Evolutionary conservation across 2,888 invertebrate genomes (phyloP).

Genomic region (Napeogenes inachia): DNA sequence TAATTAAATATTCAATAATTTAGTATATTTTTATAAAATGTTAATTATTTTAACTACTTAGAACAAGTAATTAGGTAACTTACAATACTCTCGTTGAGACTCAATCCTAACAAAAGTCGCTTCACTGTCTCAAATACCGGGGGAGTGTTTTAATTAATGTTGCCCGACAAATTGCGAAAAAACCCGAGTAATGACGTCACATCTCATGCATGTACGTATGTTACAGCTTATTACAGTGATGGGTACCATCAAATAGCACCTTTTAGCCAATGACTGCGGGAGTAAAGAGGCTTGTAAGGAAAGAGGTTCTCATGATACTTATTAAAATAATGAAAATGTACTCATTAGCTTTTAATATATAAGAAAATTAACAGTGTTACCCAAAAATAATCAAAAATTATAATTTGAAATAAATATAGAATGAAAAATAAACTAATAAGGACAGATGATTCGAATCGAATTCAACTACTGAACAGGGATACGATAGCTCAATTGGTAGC

Average conservation of each 20-base stretch:
- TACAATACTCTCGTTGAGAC: conserved; percentile 35
- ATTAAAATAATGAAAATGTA: conserved; percentile 18
- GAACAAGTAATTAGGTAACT: neutral
- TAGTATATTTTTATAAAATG: no score
- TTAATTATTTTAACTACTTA: neutral
- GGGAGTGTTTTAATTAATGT: conserved; percentile 68
- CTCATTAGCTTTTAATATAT: neutral
- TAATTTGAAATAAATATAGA: neutral
- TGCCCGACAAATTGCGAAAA: conserved; percentile 63
- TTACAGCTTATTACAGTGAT: conserved; percentile 62
- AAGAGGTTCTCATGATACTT: conserved; percentile 29
- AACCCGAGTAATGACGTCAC: conserved; percentile 55
- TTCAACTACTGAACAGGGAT: no score
- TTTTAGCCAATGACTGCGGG: conserved; percentile 55
- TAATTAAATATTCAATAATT: no score
- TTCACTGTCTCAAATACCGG: conserved; percentile 54
- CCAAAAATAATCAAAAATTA: neutral
- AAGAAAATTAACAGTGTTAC: no score
- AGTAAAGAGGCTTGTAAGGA: conserved; percentile 65
- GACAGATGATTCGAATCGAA: no score
- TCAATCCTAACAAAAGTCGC: conserved; percentile 40
- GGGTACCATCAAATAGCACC: conserved; percentile 48
- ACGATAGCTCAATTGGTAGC: no score
- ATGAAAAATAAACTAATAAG: no score
- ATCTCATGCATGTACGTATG: conserved; percentile 35